Conservation (phyloP, 2,113 vertebrate species). For the Mohoua ochrocephala region DNA sequence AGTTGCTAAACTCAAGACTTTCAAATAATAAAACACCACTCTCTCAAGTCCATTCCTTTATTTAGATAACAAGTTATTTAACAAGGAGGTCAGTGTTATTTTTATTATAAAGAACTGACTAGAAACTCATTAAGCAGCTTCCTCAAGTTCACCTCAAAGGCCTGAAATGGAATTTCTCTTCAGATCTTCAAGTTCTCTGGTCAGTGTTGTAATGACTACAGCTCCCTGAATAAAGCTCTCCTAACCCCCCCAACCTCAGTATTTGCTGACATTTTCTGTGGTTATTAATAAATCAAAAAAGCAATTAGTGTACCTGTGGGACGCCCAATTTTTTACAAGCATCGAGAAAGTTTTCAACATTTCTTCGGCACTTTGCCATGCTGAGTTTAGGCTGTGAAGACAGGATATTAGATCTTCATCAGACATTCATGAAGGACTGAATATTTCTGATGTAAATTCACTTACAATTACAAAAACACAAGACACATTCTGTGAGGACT, state of each 20-base stretch:
- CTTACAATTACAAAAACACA: neutral
- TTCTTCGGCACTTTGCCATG: constrained; percentile 98
- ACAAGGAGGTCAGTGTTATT: neutral
- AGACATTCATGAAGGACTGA: neutral
- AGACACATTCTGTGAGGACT: neutral
- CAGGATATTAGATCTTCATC: neutral
- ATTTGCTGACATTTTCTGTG: neutral
- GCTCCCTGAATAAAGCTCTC: neutral
- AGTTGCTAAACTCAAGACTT: neutral
- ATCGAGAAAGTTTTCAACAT: constrained; percentile 97
- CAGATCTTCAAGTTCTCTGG: neutral
- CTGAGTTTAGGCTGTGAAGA: constrained; percentile 92
- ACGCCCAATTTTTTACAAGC: constrained; percentile 98
- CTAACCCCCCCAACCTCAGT: fast-evolving
- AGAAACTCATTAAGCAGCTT: neutral
- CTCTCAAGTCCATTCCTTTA: neutral
- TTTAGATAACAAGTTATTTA: neutral
- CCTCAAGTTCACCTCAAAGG: neutral
- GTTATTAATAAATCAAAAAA: neutral
- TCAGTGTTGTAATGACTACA: neutral
- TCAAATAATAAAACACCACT: neutral
- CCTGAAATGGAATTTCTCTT: neutral
- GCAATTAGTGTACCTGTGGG: constrained; percentile 80
- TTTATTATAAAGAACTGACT: neutral
- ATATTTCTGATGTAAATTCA: neutral